A percentile compares a stretch with the other conserved stretches of the same genome.
These are phyloP conservation scores for Platyrinchus mystaceus DNA, from an alignment of 2,797 vertebrate species.

Conservation along the genomic window DNA sequence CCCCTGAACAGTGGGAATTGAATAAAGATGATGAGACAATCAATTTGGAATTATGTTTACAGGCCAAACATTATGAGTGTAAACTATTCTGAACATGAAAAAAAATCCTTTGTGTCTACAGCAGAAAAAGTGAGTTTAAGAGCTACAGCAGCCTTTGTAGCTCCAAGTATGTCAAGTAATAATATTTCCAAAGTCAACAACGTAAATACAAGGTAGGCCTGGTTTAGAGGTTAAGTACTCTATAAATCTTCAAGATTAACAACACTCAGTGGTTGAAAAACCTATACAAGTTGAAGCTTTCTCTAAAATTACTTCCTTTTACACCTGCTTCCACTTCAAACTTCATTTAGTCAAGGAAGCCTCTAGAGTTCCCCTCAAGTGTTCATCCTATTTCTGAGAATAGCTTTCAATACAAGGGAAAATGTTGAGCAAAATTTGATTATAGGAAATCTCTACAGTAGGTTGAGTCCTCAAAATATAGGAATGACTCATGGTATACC, in stretches of 20 bases:
- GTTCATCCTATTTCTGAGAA: conserved; percentile 12
- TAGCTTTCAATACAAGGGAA: neutral
- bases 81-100: neutral
- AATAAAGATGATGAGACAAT: neutral
- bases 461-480: neutral
- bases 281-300: neutral
- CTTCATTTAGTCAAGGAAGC: conserved; percentile 3
- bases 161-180: neutral
- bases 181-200: neutral
- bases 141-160: neutral
- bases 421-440: conserved; percentile 42
- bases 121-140: neutral
- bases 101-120: neutral
- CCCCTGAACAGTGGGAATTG: accelerated
- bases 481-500: neutral
- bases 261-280: neutral
- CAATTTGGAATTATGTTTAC: neutral
- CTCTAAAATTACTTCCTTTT: neutral
- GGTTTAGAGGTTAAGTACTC: neutral
- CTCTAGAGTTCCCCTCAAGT: neutral
- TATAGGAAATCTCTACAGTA: neutral
- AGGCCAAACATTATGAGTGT: neutral
- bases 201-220: neutral
- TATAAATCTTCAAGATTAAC: neutral
- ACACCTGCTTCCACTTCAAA: conserved; percentile 22